A percentile compares a stretch with the other conserved stretches of the same genome.
These are phyloP conservation scores for Neogobius melanostomus DNA, from an alignment of 2,113 vertebrate genomes.

Conservation along the genomic window DNA sequence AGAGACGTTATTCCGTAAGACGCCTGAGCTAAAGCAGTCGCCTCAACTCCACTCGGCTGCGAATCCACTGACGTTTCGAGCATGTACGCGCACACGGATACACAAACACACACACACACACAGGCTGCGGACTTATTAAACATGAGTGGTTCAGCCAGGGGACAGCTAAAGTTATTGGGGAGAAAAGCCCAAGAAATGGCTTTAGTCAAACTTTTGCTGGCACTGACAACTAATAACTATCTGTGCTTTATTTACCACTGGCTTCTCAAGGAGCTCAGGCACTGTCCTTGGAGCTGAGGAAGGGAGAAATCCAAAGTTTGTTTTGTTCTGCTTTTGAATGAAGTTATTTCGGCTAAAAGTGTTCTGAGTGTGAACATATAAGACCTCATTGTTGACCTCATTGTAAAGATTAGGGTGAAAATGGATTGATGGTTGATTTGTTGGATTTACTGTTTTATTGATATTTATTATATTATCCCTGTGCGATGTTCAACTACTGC, in stretches of 20 bases:
- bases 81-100: constrained; percentile 23
- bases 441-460: not conserved
- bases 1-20: constrained; percentile 45
- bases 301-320: constrained; percentile 7
- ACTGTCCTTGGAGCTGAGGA: constrained; percentile 36
- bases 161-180: constrained; percentile 53
- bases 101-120: constrained; percentile 22
- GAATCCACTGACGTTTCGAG: constrained; percentile 51
- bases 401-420: too few species aligned
- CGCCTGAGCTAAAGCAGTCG: constrained; percentile 42
- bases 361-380: not conserved
- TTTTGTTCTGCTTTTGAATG: not conserved
- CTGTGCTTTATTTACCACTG: constrained; percentile 41
- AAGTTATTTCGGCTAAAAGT: not conserved
- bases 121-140: constrained; percentile 42
- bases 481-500: too few species aligned
- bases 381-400: not conserved
- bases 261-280: constrained; percentile 14
- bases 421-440: not conserved
- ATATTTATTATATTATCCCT: too few species aligned
- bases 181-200: constrained; percentile 26
- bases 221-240: constrained; percentile 48
- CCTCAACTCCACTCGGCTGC: constrained; percentile 36
- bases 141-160: constrained; percentile 63
- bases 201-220: constrained; percentile 55